phyloP scores from a whole-genome alignment of 1,140 invertebrate genomes.

The Sesamia nonagrioides region DNA sequence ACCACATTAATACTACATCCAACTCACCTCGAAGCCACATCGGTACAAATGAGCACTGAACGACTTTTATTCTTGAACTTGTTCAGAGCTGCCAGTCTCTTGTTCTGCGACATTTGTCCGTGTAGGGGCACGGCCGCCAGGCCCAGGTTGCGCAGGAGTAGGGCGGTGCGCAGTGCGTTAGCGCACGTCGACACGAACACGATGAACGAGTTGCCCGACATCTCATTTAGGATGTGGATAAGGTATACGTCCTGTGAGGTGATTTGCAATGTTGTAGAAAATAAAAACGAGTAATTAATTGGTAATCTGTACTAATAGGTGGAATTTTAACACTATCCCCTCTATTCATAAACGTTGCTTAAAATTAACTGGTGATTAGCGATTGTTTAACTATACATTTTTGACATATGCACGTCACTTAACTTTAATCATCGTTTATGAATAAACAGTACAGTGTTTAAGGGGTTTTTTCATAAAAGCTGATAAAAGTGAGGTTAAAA shows the following conservation, averaged over 20 bases:
- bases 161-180: slow-evolving; percentile 95
- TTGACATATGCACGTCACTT: too few species aligned
- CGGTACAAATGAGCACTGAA: slow-evolving; percentile 97
- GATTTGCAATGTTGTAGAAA: background rate
- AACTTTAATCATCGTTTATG: too few species aligned
- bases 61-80: slow-evolving; percentile 97
- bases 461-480: too few species aligned
- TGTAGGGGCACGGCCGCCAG: slow-evolving; percentile 98
- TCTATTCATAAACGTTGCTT: too few species aligned
- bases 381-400: too few species aligned
- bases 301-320: too few species aligned
- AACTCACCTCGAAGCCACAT: slow-evolving; percentile 97
- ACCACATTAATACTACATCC: too few species aligned
- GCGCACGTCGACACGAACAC: slow-evolving; percentile 98
- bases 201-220: slow-evolving; percentile 98
- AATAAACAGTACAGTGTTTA: too few species aligned
- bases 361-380: too few species aligned
- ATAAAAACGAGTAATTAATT: too few species aligned
- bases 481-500: too few species aligned
- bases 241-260: slow-evolving; percentile 95
- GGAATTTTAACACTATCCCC: too few species aligned
- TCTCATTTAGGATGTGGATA: slow-evolving; percentile 98
- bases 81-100: slow-evolving; percentile 95
- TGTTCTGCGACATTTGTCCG: slow-evolving; percentile 99
- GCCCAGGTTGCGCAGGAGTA: slow-evolving; percentile 96